A percentile compares a stretch with the other conserved stretches of the same genome.
phyloP scores from a whole-genome alignment of 2,113 vertebrate species.

The Telmatochromis sp. region DNA sequence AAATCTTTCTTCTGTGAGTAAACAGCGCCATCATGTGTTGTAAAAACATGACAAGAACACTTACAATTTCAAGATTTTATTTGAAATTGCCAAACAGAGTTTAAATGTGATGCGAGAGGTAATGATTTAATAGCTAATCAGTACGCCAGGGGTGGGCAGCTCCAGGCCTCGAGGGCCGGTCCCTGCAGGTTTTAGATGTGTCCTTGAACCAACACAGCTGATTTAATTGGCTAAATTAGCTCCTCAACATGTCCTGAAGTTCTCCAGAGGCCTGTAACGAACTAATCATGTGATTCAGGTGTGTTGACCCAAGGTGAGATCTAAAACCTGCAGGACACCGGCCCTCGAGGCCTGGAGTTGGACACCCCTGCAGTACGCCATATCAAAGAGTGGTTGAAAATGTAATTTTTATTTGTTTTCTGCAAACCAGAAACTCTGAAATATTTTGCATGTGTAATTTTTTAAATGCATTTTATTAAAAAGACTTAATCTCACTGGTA shows the following conservation, averaged over 20 bases:
- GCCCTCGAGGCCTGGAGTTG: background rate
- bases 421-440: background rate
- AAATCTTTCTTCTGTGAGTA: background rate
- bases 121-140: background rate
- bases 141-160: accelerated
- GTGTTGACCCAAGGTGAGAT: background rate
- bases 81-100: accelerated
- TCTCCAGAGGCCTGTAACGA: accelerated
- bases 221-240: accelerated
- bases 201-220: accelerated
- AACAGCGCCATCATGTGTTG: background rate
- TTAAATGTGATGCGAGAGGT: background rate
- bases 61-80: accelerated
- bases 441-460: background rate
- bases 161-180: background rate
- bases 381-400: background rate
- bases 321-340: background rate
- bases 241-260: accelerated
- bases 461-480: background rate
- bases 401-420: background rate
- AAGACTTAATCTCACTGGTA: accelerated
- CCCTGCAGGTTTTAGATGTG: background rate
- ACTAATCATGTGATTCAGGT: background rate
- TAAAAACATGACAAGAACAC: accelerated
- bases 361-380: accelerated